A percentile compares a stretch with the other conserved stretches of the same genome.
Conservation (phyloP, 2,888 invertebrate species). For the Cactoblastis cactorum region DNA sequence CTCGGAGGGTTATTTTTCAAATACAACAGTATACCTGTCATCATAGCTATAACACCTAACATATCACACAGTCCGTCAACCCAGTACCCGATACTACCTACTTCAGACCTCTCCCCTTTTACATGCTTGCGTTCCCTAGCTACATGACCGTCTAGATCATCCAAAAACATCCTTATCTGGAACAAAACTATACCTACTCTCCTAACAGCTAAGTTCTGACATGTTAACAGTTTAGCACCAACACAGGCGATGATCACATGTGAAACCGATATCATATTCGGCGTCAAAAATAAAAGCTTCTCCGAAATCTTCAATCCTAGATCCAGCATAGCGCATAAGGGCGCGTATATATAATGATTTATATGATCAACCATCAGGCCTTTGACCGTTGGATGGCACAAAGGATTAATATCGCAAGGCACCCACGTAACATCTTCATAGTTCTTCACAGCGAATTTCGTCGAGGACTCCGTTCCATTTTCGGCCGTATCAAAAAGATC, state of each 20-base stretch:
- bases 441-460: slow-evolving; percentile 33
- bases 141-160: slow-evolving; percentile 92
- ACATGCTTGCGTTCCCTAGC: slow-evolving; percentile 87
- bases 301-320: slow-evolving; percentile 82
- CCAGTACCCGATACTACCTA: slow-evolving; percentile 89
- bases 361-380: slow-evolving; percentile 89
- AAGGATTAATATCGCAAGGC: slow-evolving; percentile 85
- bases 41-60: slow-evolving; percentile 85
- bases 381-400: slow-evolving; percentile 91
- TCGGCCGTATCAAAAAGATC: slow-evolving; percentile 48
- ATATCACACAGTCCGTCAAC: slow-evolving; percentile 91
- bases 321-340: slow-evolving; percentile 87
- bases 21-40: slow-evolving; percentile 84
- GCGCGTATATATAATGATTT: slow-evolving; percentile 90
- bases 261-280: slow-evolving; percentile 90
- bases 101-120: slow-evolving; percentile 87
- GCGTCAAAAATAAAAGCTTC: slow-evolving; percentile 82
- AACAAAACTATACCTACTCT: slow-evolving; percentile 88
- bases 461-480: slow-evolving; percentile 45
- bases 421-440: slow-evolving; percentile 81
- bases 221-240: slow-evolving; percentile 87
- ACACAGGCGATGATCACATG: slow-evolving; percentile 88
- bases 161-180: slow-evolving; percentile 89
- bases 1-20: slow-evolving; percentile 86
- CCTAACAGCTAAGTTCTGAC: slow-evolving; percentile 84